phyloP scores from a whole-genome alignment of 2,113 vertebrate genomes.

The Aleadryas rufinucha region DNA sequence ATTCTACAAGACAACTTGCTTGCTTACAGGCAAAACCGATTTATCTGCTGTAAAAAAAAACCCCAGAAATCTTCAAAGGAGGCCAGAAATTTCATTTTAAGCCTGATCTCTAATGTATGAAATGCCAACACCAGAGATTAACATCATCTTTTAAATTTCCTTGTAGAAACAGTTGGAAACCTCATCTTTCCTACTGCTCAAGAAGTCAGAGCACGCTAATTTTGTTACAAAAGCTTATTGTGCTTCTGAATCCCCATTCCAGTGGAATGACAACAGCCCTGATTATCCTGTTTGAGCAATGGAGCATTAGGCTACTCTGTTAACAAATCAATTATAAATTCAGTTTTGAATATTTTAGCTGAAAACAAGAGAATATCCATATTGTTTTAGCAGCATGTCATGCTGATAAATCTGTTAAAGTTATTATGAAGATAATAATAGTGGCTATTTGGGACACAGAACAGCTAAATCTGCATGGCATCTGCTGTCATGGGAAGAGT shows the following conservation, averaged over 20 bases:
- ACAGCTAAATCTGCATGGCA: neutral
- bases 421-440: neutral
- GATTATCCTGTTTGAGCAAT: neutral
- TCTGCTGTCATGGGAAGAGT: neutral
- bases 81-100: neutral
- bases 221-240: neutral
- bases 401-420: neutral
- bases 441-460: neutral
- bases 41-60: neutral
- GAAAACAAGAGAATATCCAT: conserved; percentile 1
- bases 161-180: conserved; percentile 23
- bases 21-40: neutral
- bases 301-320: neutral
- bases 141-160: neutral
- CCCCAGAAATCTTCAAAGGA: neutral
- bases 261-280: neutral
- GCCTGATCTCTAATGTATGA: neutral
- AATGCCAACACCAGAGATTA: neutral
- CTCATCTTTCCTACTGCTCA: neutral
- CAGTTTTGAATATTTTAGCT: neutral
- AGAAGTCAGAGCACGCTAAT: neutral
- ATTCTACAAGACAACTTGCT: neutral
- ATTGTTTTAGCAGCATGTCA: neutral
- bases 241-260: neutral
- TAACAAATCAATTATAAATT: conserved; percentile 19